Evolutionary conservation across 2,888 invertebrate genomes (phyloP).

Genomic region (Himalopsyche kuldschensis): DNA sequence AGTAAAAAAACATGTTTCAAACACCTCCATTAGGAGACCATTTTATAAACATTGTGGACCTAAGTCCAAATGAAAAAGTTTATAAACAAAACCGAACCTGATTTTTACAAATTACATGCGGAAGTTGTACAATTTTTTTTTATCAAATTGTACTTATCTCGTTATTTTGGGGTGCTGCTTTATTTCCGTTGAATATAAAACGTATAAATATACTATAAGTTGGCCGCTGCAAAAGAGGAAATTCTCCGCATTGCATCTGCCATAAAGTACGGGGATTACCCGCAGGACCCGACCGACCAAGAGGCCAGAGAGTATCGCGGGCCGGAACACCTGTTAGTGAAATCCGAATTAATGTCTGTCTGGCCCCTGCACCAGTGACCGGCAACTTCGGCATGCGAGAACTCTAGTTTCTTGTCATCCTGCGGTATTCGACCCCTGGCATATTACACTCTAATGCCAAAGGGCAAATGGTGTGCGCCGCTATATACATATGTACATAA

Average conservation of each 20-base stretch:
- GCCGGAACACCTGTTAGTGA: constrained; percentile 37
- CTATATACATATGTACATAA: no score
- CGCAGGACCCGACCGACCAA: background rate
- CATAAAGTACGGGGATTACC: background rate
- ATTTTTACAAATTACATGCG: no score
- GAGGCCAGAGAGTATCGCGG: constrained; percentile 10
- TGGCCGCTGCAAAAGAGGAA: background rate
- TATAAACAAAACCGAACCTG: no score
- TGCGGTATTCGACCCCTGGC: background rate
- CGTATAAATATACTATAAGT: background rate
- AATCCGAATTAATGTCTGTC: constrained; percentile 37
- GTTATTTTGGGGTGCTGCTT: background rate
- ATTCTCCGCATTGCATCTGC: background rate
- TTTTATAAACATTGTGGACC: no score
- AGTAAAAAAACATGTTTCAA: no score
- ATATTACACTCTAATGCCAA: no score
- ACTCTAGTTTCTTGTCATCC: background rate
- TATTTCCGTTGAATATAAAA: no score
- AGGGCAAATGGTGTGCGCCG: no score
- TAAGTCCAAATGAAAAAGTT: no score
- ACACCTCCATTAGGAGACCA: no score
- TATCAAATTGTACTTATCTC: no score
- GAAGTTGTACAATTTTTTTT: no score
- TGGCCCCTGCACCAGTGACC: constrained; percentile 4
- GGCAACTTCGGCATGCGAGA: background rate